A percentile compares a stretch with the other conserved stretches of the same genome.
Evolutionary conservation across 2,888 invertebrate genomes (phyloP).

Genomic region (Bugula neritina): DNA sequence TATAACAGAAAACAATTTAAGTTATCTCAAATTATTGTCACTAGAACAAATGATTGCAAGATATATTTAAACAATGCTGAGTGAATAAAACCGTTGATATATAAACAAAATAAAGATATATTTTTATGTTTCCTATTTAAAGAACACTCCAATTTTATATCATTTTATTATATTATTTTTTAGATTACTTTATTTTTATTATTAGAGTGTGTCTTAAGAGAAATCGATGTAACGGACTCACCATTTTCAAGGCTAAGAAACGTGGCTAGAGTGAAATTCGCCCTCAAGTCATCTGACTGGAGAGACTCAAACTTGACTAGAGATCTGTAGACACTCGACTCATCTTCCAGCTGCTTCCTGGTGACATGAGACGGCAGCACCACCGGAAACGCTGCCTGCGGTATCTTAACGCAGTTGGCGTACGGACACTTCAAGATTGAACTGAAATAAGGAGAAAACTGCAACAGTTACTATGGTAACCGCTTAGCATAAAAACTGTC

Average conservation of each 20-base stretch:
- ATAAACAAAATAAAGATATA: too few species aligned
- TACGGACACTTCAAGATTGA: conserved; percentile 20
- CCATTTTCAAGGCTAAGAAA: conserved; percentile 9
- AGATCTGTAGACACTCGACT: neutral
- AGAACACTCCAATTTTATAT: too few species aligned
- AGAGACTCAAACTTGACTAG: neutral
- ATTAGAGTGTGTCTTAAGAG: too few species aligned
- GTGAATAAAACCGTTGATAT: too few species aligned
- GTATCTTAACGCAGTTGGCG: conserved; percentile 26
- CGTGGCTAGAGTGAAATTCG: conserved; percentile 13
- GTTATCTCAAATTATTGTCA: neutral
- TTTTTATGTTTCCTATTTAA: too few species aligned
- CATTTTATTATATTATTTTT: too few species aligned
- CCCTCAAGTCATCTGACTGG: conserved; percentile 16
- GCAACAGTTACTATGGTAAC: too few species aligned
- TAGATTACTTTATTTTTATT: too few species aligned
- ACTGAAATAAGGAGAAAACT: neutral
- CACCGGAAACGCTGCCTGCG: conserved; percentile 1
- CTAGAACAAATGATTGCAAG: too few species aligned
- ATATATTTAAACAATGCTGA: too few species aligned
- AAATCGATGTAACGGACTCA: too few species aligned
- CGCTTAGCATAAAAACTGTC: too few species aligned
- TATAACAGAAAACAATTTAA: neutral
- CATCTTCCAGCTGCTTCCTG: neutral
- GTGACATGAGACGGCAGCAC: conserved; percentile 16